Conservation (phyloP, 2,888 invertebrate genomes). For the Calameuta filiformis region DNA sequence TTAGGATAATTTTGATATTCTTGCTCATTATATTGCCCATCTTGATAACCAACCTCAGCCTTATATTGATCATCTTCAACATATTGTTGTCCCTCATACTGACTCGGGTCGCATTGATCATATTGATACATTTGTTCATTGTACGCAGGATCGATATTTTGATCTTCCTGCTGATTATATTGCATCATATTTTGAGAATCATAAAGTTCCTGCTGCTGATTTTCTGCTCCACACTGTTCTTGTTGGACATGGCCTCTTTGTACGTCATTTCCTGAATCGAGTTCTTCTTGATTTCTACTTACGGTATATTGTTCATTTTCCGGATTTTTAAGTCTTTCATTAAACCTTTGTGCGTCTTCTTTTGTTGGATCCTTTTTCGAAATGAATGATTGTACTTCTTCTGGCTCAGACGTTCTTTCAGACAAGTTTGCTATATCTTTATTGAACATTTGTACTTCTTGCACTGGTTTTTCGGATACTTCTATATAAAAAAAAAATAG, state of each 20-base stretch:
- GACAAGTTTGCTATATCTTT: not conserved
- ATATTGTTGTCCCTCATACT: conserved; percentile 35
- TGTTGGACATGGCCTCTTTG: not conserved
- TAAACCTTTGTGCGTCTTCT: not conserved
- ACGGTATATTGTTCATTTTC: not conserved
- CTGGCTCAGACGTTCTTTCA: not conserved
- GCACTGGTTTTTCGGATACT: not conserved
- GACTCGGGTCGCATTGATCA: conserved; percentile 45
- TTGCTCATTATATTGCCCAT: conserved; percentile 13
- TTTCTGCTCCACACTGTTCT: not conserved
- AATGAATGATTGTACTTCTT: not conserved
- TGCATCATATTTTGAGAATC: conserved; percentile 8
- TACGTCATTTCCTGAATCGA: not conserved
- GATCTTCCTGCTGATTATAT: conserved; percentile 10
- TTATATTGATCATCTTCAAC: conserved; percentile 7
- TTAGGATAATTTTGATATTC: conserved; percentile 15
- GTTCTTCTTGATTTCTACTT: not conserved
- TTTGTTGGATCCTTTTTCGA: not conserved
- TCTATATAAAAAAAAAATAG: not conserved
- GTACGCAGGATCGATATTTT: conserved; percentile 13
- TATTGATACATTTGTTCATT: conserved; percentile 47
- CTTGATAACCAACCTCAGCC: conserved; percentile 6
- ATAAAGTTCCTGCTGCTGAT: not conserved
- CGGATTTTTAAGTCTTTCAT: not conserved
- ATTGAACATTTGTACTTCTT: not conserved